A percentile compares a stretch with the other conserved stretches of the same genome.
Evolutionary conservation across 1,140 invertebrate species (phyloP).

Genomic region (Rhagoletis zephyria): DNA sequence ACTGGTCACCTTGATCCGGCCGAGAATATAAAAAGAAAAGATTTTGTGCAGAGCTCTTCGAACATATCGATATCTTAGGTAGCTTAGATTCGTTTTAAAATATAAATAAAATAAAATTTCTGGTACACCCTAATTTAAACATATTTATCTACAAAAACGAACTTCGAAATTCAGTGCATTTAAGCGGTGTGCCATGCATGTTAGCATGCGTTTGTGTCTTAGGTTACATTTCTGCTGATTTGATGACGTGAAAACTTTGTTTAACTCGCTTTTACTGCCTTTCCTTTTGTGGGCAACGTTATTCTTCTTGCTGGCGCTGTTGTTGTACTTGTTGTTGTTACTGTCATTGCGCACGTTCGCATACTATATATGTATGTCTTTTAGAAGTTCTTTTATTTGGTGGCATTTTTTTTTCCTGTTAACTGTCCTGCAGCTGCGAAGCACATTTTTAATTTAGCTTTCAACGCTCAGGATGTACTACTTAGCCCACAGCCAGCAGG

Average conservation of each 20-base stretch:
- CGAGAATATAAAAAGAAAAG: too few relatives aligned
- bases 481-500: slow-evolving; percentile 45
- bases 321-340: background rate
- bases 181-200: background rate
- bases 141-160: background rate
- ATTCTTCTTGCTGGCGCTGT: background rate
- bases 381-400: background rate
- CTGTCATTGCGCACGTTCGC: background rate
- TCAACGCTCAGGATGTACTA: slow-evolving; percentile 43
- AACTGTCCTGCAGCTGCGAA: background rate
- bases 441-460: slow-evolving; percentile 38
- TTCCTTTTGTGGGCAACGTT: slow-evolving; percentile 7
- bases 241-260: slow-evolving; percentile 47
- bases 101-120: too few relatives aligned
- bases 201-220: background rate
- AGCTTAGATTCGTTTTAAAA: too few relatives aligned
- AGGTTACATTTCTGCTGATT: slow-evolving; percentile 46
- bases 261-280: slow-evolving; percentile 11
- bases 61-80: too few relatives aligned
- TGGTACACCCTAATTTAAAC: too few relatives aligned
- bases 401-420: background rate
- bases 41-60: too few relatives aligned
- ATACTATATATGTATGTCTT: background rate
- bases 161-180: background rate
- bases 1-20: too few relatives aligned